These are phyloP conservation scores for Anas platyrhynchos DNA, from an alignment of 2,113 vertebrate species.

Conservation along the genomic window DNA sequence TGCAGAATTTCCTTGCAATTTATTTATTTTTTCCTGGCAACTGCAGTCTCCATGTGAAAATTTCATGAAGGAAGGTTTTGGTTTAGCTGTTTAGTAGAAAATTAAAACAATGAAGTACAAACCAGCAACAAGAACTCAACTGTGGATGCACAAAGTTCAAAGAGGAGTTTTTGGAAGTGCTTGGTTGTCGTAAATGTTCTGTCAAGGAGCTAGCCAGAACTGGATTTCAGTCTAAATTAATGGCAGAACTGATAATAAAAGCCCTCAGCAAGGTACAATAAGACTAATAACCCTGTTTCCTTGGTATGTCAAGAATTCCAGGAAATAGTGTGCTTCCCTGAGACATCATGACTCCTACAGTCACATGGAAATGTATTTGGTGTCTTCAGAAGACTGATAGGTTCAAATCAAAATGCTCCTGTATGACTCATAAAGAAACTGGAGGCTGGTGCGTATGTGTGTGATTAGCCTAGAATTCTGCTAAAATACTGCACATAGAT, in stretches of 20 bases:
- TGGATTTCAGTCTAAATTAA: slow-evolving; percentile 1
- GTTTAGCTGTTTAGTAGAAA: background rate
- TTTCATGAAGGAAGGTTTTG: background rate
- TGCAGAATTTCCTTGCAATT: background rate
- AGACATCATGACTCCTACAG: background rate
- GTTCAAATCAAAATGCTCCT: background rate
- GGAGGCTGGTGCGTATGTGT: background rate
- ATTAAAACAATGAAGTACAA: background rate
- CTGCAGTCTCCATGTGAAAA: background rate
- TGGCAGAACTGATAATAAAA: slow-evolving; percentile 6
- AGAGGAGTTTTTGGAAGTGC: background rate
- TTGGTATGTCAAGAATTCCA: background rate
- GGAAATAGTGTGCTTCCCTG: background rate
- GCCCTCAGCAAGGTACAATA: background rate
- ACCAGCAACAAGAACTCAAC: background rate
- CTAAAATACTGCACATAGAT: background rate
- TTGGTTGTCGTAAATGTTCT: background rate
- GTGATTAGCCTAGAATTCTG: background rate
- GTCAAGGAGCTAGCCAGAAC: background rate
- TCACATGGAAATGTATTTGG: background rate
- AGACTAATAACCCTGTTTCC: background rate
- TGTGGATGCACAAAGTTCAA: background rate
- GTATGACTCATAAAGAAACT: background rate
- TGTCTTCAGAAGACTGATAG: background rate
- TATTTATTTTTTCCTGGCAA: background rate